Percentiles rank a stretch among this genome's conserved stretches.
Evolutionary conservation across 1,140 invertebrate genomes (phyloP).

Genomic region (Dolichoris vasculosae): DNA sequence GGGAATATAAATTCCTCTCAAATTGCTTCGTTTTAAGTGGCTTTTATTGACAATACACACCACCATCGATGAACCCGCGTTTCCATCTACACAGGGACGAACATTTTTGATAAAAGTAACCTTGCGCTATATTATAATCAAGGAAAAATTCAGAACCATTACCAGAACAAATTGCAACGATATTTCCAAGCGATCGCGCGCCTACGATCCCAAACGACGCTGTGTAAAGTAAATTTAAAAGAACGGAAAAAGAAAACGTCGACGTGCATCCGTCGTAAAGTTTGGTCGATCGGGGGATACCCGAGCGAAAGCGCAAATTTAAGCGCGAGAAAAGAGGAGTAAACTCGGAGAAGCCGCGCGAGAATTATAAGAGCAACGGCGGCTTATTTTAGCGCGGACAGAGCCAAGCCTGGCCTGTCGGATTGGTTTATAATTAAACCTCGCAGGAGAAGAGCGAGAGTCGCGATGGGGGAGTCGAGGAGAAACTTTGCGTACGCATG

Average conservation of each 20-base stretch:
- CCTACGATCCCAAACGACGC: too few relatives aligned
- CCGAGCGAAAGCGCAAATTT: background rate
- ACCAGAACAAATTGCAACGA: too few relatives aligned
- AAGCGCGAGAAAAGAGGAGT: background rate
- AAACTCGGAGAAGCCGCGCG: background rate
- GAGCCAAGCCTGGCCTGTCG: background rate
- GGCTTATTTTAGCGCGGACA: slow-evolving; percentile 7
- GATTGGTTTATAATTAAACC: slow-evolving; percentile 26
- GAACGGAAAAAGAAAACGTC: too few relatives aligned
- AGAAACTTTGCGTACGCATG: background rate
- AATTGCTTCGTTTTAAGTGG: background rate
- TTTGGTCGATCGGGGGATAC: too few relatives aligned
- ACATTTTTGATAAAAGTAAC: too few relatives aligned
- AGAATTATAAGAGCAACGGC: background rate
- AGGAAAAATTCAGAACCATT: too few relatives aligned
- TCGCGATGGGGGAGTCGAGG: background rate
- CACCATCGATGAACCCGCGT: background rate
- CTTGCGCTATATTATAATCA: too few relatives aligned
- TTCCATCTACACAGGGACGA: too few relatives aligned
- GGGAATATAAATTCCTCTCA: background rate
- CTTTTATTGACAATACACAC: background rate
- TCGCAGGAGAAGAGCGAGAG: background rate
- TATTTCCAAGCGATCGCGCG: too few relatives aligned
- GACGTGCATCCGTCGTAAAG: background rate
- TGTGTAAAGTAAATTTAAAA: too few relatives aligned